Percentiles rank a stretch among this genome's conserved stretches.
Evolutionary conservation across 2,113 vertebrate species (phyloP).

Genomic region (Apodemus sylvaticus): DNA sequence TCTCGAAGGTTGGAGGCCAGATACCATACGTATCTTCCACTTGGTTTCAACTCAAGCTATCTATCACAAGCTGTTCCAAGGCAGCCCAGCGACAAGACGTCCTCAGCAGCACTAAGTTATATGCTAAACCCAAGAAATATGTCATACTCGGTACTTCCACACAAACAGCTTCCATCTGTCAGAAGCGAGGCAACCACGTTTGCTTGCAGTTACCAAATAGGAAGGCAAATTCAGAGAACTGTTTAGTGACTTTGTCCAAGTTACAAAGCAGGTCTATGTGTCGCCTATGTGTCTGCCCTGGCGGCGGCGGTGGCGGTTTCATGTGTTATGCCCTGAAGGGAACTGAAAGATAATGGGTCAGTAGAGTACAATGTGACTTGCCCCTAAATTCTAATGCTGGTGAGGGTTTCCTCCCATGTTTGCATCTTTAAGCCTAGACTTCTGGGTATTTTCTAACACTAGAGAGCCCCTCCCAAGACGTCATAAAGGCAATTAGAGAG

Average conservation of each 20-base stretch:
- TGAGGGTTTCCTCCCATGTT: not conserved
- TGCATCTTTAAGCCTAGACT: not conserved
- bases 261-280: too few relatives aligned
- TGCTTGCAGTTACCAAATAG: not conserved
- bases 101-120: not conserved
- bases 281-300: too few relatives aligned
- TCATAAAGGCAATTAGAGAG: not conserved
- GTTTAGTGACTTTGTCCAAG: not conserved
- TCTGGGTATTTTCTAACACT: not conserved
- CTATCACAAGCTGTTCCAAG: not conserved
- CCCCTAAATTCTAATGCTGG: not conserved
- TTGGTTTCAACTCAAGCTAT: not conserved
- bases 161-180: not conserved
- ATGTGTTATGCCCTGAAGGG: not conserved
- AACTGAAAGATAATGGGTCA: not conserved
- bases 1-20: not conserved
- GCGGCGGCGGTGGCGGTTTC: not conserved
- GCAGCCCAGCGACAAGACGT: rapidly evolving
- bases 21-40: not conserved
- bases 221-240: not conserved
- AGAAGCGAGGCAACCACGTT: rapidly evolving
- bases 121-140: not conserved
- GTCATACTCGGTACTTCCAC: not conserved
- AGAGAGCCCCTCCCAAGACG: not conserved
- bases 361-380: not conserved